A percentile compares a stretch with the other conserved stretches of the same genome.
These are phyloP conservation scores for Vanacampus margaritifer DNA, from an alignment of 2,113 vertebrate genomes.

Conservation along the genomic window DNA sequence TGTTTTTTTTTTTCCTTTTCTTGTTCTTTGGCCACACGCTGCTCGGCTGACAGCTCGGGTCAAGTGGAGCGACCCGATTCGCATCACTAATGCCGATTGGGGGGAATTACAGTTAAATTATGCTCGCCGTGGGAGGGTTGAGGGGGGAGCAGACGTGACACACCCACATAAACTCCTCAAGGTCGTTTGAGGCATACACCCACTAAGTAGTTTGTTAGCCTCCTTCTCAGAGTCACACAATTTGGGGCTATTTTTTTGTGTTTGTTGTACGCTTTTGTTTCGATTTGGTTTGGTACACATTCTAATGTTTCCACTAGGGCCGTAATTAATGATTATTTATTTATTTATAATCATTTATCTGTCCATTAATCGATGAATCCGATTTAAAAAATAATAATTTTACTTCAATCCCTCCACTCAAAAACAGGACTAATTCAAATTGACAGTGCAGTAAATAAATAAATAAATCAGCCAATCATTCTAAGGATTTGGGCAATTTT, in stretches of 20 bases:
- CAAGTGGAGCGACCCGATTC: constrained; percentile 47
- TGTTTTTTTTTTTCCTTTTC: constrained; percentile 24
- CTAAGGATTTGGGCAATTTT: too few species aligned
- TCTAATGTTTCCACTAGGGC: too few species aligned
- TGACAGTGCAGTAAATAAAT: too few species aligned
- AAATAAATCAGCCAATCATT: too few species aligned
- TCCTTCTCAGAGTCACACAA: constrained; percentile 21
- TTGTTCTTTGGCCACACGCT: constrained; percentile 52
- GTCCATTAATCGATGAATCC: too few species aligned
- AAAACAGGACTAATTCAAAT: too few species aligned
- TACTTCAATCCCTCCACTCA: too few species aligned
- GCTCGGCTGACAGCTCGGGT: constrained; percentile 56
- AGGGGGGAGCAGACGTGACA: constrained; percentile 41
- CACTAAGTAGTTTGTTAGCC: constrained; percentile 10
- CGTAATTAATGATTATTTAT: too few species aligned
- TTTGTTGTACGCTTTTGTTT: neutral
- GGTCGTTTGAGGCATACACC: constrained; percentile 46
- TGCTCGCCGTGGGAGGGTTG: constrained; percentile 48
- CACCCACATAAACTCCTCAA: constrained; percentile 51
- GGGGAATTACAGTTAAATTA: constrained; percentile 51
- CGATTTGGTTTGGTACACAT: neutral
- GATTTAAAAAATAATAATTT: too few species aligned
- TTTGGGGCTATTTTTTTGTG: neutral
- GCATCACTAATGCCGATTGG: constrained; percentile 53
- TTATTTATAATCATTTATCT: too few species aligned